Conservation (phyloP, 2,888 invertebrate species). For the Stenolophus ochropezus region DNA sequence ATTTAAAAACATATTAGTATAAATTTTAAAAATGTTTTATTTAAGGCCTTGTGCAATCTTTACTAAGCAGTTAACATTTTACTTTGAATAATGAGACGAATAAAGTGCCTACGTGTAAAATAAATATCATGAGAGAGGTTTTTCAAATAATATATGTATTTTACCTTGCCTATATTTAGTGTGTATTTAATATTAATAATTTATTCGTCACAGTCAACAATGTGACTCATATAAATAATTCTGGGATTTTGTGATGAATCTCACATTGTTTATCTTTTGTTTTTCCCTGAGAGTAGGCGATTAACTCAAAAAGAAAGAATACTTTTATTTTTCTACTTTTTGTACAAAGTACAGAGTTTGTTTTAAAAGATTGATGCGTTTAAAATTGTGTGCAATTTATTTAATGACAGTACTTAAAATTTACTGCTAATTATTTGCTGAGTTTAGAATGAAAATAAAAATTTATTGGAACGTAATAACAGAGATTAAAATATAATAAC, state of each 20-base stretch:
- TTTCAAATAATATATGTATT: no score
- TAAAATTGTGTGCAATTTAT: constrained; percentile 16
- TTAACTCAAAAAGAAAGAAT: constrained; percentile 2
- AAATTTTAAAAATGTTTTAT: no score
- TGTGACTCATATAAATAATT: neutral
- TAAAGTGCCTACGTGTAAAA: no score
- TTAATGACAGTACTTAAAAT: constrained; percentile 20
- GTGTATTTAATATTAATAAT: neutral
- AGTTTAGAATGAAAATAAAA: neutral
- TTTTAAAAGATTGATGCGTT: constrained; percentile 29
- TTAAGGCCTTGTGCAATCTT: no score
- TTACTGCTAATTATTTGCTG: neutral
- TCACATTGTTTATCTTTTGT: neutral
- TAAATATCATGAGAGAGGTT: neutral
- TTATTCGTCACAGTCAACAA: neutral
- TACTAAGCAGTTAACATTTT: no score
- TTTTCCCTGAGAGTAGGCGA: neutral
- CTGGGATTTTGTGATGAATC: neutral
- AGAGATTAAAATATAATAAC: neutral
- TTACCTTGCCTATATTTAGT: neutral
- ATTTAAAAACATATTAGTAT: no score
- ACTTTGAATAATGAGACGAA: no score
- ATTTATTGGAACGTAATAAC: neutral
- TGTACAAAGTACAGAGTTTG: neutral
- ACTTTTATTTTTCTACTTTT: constrained; percentile 33